A percentile compares a stretch with the other conserved stretches of the same genome.
Evolutionary conservation across 2,888 invertebrate genomes (phyloP).

Genomic region (Drosophila lutescens): DNA sequence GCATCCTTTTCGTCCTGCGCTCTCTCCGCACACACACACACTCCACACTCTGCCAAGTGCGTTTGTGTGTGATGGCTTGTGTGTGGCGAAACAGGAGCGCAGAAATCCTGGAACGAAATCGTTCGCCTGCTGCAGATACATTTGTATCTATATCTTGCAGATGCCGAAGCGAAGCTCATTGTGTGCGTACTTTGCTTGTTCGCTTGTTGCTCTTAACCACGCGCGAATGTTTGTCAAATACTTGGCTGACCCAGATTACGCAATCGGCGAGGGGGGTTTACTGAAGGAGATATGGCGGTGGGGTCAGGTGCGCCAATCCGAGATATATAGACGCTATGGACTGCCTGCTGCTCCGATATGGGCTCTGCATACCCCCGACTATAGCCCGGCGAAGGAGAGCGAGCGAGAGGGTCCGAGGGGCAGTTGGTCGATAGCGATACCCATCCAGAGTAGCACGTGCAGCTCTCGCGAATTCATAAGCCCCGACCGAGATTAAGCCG

Average conservation of each 20-base stretch:
- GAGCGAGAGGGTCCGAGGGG: conserved; percentile 10
- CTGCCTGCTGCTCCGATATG: conserved; percentile 38
- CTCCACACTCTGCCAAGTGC: conserved; percentile 33
- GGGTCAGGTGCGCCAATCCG: conserved; percentile 35
- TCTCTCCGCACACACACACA: conserved; percentile 23
- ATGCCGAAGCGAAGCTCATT: conserved; percentile 36
- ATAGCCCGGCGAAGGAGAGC: conserved; percentile 10
- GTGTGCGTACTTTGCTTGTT: conserved; percentile 28
- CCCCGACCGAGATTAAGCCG: conserved; percentile 27
- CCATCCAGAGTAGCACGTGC: conserved; percentile 36
- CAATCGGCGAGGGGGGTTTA: conserved; percentile 40
- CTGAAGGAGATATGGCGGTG: not conserved
- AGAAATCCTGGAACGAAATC: conserved; percentile 42
- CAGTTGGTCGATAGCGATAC: conserved; percentile 21
- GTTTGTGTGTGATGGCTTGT: conserved; percentile 72
- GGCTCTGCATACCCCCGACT: conserved; percentile 39
- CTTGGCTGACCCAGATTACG: conserved; percentile 73
- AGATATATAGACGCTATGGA: conserved; percentile 30
- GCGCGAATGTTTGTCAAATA: conserved; percentile 52
- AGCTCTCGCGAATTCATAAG: conserved; percentile 46
- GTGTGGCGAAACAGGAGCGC: conserved; percentile 73
- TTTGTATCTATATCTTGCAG: conserved; percentile 56
- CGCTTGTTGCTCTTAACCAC: conserved; percentile 44
- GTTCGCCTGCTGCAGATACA: conserved; percentile 51
- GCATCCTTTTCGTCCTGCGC: conserved; percentile 19